A percentile compares a stretch with the other conserved stretches of the same genome.
Conservation (phyloP, 2,888 invertebrate species). For the Drosophila paramelanica region DNA sequence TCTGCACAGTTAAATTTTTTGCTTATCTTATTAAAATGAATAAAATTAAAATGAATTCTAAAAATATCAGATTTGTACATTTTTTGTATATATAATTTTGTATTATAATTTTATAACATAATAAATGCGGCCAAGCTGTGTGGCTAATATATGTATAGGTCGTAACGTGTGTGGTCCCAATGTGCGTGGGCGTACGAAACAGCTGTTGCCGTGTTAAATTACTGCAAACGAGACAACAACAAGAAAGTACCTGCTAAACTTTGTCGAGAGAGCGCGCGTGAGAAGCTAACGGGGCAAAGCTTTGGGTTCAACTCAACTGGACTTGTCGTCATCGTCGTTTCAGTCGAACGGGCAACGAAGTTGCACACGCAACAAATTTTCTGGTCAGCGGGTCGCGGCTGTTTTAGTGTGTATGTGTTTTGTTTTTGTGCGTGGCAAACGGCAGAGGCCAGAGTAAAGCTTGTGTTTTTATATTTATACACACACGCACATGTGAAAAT, state of each 20-base stretch:
- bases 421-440: conserved; percentile 52
- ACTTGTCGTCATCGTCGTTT: conserved; percentile 26
- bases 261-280: conserved; percentile 15
- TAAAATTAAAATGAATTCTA: no score
- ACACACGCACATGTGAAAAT: conserved; percentile 5
- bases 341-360: conserved; percentile 58
- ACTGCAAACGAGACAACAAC: conserved; percentile 12
- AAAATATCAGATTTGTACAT: no score
- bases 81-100: not conserved
- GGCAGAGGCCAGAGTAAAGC: conserved; percentile 33
- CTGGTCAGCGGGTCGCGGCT: conserved; percentile 59
- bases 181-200: conserved; percentile 27
- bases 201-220: conserved; percentile 40
- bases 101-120: not conserved
- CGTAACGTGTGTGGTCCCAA: conserved; percentile 29
- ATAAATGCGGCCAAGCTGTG: no score
- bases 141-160: not conserved
- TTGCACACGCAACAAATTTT: conserved; percentile 59
- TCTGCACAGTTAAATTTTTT: not conserved
- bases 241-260: conserved; percentile 30
- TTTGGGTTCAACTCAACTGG: conserved; percentile 6
- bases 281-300: conserved; percentile 23
- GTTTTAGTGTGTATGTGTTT: conserved; percentile 18
- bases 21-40: not conserved
- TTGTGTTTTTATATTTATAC: conserved; percentile 57